A percentile compares a stretch with the other conserved stretches of the same genome.
Evolutionary conservation across 2,888 invertebrate species (phyloP).

Genomic region (Eurytoma adleriae): DNA sequence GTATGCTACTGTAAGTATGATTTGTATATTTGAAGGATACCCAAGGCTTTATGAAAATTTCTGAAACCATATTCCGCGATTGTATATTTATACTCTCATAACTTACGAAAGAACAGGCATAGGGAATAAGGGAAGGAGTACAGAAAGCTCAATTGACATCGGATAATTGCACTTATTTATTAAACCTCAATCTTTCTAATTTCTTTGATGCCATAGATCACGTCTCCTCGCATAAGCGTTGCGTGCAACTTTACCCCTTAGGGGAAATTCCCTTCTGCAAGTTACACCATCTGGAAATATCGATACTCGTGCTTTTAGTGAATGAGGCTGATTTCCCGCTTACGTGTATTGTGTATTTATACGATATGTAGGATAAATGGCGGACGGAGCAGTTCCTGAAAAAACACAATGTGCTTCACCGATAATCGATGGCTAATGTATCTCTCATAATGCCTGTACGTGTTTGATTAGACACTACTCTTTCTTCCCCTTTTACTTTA

Average conservation of each 20-base stretch:
- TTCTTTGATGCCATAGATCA: slow-evolving; percentile 21
- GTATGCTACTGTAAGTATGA: not conserved
- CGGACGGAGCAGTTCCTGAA: not conserved
- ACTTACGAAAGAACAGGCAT: not conserved
- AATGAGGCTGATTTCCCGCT: slow-evolving; percentile 38
- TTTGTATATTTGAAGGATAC: not conserved
- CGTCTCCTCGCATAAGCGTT: not conserved
- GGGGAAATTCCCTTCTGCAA: not conserved
- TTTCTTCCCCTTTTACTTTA: slow-evolving; percentile 3
- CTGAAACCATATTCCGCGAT: not conserved
- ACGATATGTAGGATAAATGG: not conserved
- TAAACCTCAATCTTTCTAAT: slow-evolving; percentile 38
- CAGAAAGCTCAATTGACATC: not conserved
- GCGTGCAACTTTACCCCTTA: slow-evolving; percentile 19
- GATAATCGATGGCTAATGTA: not conserved
- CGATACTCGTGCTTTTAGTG: slow-evolving; percentile 42
- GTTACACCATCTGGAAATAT: no score
- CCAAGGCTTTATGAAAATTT: no score
- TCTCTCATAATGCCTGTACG: not conserved
- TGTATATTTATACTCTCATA: not conserved
- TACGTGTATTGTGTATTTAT: slow-evolving; percentile 45
- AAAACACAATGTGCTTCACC: slow-evolving; percentile 18
- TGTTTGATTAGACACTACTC: not conserved
- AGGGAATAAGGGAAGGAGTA: not conserved
- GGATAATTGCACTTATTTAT: slow-evolving; percentile 36